Conservation (phyloP, 2,113 vertebrate genomes). For the Megatriorchis doriae region DNA sequence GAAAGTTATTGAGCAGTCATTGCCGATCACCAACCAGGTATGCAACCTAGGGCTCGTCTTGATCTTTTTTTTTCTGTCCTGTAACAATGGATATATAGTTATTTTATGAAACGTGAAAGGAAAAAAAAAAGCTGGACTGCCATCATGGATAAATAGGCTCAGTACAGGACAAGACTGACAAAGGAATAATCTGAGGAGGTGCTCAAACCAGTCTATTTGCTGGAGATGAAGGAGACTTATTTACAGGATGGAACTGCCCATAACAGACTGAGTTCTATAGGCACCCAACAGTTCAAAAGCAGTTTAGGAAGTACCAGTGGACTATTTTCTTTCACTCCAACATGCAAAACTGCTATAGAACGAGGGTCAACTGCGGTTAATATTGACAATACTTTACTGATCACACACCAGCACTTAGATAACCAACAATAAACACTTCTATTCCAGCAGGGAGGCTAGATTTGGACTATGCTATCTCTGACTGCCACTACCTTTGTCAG, state of each 20-base stretch:
- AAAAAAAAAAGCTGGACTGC: not conserved
- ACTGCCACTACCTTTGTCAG: not conserved
- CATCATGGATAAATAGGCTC: not conserved
- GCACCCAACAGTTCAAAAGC: not conserved
- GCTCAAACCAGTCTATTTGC: not conserved
- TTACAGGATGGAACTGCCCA: not conserved
- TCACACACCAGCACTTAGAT: not conserved
- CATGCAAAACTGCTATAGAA: not conserved
- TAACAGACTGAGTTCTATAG: not conserved
- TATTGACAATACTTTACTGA: not conserved
- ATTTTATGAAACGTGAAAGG: fast-evolving
- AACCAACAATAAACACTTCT: not conserved
- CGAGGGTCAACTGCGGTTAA: not conserved
- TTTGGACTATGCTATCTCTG: not conserved
- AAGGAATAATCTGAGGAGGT: not conserved
- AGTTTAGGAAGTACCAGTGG: not conserved
- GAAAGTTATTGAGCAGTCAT: not conserved
- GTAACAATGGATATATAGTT: not conserved
- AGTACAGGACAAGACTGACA: not conserved
- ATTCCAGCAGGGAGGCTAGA: not conserved
- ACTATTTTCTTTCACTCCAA: not conserved
- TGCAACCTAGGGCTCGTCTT: not conserved
- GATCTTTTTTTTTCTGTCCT: not conserved
- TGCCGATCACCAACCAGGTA: not conserved
- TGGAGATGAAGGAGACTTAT: not conserved